Conservation (phyloP, 2,888 invertebrate genomes). For the Caenorhabditis virilis region DNA sequence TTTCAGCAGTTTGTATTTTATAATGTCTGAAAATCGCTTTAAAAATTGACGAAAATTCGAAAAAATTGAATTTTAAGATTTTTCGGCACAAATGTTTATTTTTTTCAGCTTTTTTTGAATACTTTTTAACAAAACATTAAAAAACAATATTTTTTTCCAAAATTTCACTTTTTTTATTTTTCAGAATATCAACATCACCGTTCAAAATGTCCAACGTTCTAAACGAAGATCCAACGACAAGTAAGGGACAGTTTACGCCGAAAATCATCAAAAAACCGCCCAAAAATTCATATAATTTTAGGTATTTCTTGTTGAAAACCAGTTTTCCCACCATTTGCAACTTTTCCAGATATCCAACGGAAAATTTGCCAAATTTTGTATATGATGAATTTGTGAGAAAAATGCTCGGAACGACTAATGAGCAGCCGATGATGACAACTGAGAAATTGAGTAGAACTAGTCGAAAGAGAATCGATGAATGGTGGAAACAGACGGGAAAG, state of each 20-base stretch:
- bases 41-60: too few species aligned
- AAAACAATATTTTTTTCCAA: too few species aligned
- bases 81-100: too few species aligned
- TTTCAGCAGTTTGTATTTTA: too few species aligned
- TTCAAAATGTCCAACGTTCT: neutral
- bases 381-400: conserved; percentile 22
- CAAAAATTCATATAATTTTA: conserved; percentile 13
- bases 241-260: neutral
- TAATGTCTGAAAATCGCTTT: too few species aligned
- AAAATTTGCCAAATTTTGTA: conserved; percentile 27
- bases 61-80: too few species aligned
- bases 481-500: conserved; percentile 26
- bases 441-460: conserved; percentile 21
- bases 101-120: too few species aligned
- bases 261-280: conserved; percentile 4
- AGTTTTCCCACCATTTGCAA: neutral
- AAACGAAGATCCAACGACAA: too few species aligned
- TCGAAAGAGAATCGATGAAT: conserved; percentile 25
- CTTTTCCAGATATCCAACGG: conserved; percentile 25
- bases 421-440: neutral
- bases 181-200: neutral
- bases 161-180: too few species aligned
- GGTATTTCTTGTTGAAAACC: conserved; percentile 5
- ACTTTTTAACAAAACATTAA: too few species aligned
- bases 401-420: conserved; percentile 13